Evolutionary conservation across 1,140 invertebrate genomes (phyloP).

Genomic region (Euwallacea fornicatus): DNA sequence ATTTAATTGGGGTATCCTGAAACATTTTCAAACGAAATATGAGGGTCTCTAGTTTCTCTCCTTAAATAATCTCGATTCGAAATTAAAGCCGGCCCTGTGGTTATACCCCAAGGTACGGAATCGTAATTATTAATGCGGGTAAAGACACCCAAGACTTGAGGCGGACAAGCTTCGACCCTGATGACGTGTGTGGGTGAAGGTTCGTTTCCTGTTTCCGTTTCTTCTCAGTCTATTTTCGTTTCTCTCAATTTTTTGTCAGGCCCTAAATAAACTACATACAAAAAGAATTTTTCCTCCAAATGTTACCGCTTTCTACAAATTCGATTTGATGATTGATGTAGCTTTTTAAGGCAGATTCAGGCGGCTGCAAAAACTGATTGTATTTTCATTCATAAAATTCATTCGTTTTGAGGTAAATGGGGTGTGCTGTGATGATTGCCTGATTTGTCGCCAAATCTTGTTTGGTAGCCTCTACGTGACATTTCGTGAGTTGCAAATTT

Average conservation of each 20-base stretch:
- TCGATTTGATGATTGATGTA: slow-evolving; percentile 12
- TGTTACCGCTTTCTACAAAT: slow-evolving; percentile 4
- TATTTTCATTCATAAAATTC: neutral
- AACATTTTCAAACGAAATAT: too few species aligned
- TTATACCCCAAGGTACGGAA: slow-evolving; percentile 10
- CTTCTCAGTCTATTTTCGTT: slow-evolving; percentile 12
- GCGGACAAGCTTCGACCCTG: slow-evolving; percentile 23
- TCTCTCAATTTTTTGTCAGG: slow-evolving; percentile 6
- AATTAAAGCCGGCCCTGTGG: slow-evolving; percentile 8
- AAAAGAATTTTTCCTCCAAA: slow-evolving; percentile 8
- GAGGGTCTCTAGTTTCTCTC: too few species aligned
- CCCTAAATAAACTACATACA: slow-evolving; percentile 2
- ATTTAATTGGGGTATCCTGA: too few species aligned
- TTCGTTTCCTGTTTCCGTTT: slow-evolving; percentile 29
- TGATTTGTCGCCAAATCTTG: neutral
- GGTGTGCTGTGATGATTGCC: neutral
- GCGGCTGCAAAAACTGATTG: neutral
- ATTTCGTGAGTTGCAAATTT: too few species aligned
- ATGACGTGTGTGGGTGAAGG: slow-evolving; percentile 24
- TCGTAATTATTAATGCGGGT: slow-evolving; percentile 22
- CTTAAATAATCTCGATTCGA: too few species aligned
- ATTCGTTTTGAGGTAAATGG: neutral
- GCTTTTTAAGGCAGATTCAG: neutral
- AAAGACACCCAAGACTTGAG: slow-evolving; percentile 20
- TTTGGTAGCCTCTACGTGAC: too few species aligned